These are phyloP conservation scores for Oplegnathus fasciatus DNA, from an alignment of 2,113 vertebrate genomes.

Conservation along the genomic window DNA sequence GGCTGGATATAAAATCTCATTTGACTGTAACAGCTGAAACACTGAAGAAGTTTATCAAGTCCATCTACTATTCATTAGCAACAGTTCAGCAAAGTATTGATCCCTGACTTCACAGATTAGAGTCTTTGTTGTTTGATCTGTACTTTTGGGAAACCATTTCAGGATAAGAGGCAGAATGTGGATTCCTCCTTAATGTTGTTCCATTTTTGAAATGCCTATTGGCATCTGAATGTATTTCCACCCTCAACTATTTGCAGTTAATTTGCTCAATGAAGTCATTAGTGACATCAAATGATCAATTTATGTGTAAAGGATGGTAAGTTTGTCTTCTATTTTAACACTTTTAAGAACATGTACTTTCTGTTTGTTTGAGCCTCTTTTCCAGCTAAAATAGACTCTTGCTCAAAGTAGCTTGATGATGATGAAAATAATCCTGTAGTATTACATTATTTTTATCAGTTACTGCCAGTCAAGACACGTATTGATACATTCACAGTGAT, in stretches of 20 bases:
- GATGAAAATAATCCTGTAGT: neutral
- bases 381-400: neutral
- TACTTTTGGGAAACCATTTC: neutral
- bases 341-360: neutral
- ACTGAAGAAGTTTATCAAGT: neutral
- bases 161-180: too few species aligned
- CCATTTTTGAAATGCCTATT: neutral
- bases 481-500: slow-evolving; percentile 7
- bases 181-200: neutral
- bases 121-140: neutral
- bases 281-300: neutral
- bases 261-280: neutral
- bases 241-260: neutral
- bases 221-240: neutral
- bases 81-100: neutral
- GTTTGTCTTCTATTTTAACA: neutral
- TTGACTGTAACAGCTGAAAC: neutral
- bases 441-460: neutral
- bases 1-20: neutral
- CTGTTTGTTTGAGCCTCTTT: neutral
- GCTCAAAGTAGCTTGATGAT: neutral
- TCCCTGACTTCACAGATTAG: neutral
- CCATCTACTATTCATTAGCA: neutral
- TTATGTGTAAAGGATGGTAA: neutral
- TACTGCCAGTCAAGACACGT: neutral